Conservation (phyloP, 2,113 vertebrate genomes). For the Tetraodon nigroviridis region DNA sequence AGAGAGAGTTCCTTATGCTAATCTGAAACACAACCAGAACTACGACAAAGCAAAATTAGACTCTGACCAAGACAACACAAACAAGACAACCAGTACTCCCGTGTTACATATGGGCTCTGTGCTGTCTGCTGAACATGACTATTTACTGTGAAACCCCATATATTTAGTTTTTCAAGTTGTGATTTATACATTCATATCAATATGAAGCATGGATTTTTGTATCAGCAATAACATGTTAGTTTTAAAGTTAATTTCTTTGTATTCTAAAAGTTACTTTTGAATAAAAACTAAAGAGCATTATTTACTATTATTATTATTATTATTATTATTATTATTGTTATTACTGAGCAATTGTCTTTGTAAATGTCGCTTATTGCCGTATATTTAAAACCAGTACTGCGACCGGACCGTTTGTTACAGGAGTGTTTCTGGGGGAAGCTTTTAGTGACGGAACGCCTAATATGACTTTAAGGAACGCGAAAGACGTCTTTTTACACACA, state of each 20-base stretch:
- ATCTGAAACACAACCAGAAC: constrained; percentile 21
- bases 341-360: too few relatives aligned
- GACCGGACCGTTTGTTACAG: constrained; percentile 9
- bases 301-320: too few relatives aligned
- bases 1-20: constrained; percentile 14
- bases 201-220: neutral
- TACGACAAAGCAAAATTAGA: constrained; percentile 6
- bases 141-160: constrained; percentile 57
- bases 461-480: neutral
- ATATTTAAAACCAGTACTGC: neutral
- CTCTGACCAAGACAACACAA: neutral
- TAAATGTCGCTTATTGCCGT: too few relatives aligned
- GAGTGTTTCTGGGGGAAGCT: constrained; percentile 32
- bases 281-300: too few relatives aligned
- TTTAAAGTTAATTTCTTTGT: too few relatives aligned
- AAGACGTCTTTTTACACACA: neutral
- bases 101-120: constrained; percentile 67
- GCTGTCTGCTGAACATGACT: constrained; percentile 58
- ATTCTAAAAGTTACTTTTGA: too few relatives aligned
- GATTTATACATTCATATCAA: too few relatives aligned
- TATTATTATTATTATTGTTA: too few relatives aligned
- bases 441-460: neutral
- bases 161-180: neutral
- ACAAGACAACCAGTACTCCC: constrained; percentile 7
- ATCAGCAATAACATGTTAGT: constrained; percentile 2